These are phyloP conservation scores for Brachionichthys hirsutus DNA, from an alignment of 2,113 vertebrate species.

Conservation along the genomic window DNA sequence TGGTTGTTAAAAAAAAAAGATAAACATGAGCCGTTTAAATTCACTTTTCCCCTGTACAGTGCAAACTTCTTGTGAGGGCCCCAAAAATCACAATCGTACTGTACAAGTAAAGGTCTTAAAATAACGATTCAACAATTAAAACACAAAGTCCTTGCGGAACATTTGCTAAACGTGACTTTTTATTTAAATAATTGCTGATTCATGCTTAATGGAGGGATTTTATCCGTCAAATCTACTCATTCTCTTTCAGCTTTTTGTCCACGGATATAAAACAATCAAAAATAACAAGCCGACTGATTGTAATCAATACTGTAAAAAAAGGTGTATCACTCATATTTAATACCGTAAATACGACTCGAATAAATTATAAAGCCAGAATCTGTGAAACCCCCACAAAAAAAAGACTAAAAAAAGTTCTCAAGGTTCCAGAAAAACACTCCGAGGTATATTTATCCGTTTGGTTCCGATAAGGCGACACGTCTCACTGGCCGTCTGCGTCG, in stretches of 20 bases:
- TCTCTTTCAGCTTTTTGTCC: not conserved
- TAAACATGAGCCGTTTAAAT: not conserved
- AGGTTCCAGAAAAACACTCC: not conserved
- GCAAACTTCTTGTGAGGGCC: constrained; percentile 7
- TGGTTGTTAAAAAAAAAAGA: not conserved
- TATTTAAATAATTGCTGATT: too few relatives aligned
- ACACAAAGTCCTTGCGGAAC: not conserved
- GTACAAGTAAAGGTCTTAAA: not conserved
- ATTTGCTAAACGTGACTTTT: too few relatives aligned
- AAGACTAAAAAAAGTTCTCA: not conserved
- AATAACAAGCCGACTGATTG: not conserved
- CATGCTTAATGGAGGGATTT: too few relatives aligned
- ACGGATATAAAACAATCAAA: constrained; percentile 2
- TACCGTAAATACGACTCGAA: not conserved
- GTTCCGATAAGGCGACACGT: constrained; percentile 32
- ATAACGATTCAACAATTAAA: not conserved
- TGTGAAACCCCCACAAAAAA: constrained; percentile 8
- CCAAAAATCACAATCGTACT: not conserved
- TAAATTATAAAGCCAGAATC: not conserved
- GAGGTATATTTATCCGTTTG: constrained; percentile 20
- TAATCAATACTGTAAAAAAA: not conserved
- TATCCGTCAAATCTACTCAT: too few relatives aligned
- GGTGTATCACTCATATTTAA: not conserved
- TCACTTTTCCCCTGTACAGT: not conserved
- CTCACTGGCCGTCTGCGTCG: constrained; percentile 63